phyloP scores from a whole-genome alignment of 2,113 vertebrate genomes.

The Gobio gobio region DNA sequence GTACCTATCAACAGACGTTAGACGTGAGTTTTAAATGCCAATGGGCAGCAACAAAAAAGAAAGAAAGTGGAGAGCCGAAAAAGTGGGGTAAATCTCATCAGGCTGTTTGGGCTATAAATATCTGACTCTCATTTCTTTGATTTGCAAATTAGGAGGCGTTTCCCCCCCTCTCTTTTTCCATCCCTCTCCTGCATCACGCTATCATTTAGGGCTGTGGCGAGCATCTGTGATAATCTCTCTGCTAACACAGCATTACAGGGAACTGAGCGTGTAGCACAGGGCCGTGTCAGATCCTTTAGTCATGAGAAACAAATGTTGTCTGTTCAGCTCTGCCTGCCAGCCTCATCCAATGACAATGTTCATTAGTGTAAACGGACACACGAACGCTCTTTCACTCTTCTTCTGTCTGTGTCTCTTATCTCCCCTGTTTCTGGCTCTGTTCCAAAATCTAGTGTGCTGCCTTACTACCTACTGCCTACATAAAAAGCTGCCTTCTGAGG shows the following conservation, averaged over 20 bases:
- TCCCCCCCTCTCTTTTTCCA: slow-evolving; percentile 38
- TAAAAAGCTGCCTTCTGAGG: not conserved
- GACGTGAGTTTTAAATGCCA: slow-evolving; percentile 16
- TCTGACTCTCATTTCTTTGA: slow-evolving; percentile 72
- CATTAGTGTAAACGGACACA: not conserved
- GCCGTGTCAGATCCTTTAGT: slow-evolving; percentile 33
- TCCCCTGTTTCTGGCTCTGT: not conserved
- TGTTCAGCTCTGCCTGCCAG: not conserved
- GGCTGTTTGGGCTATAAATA: slow-evolving; percentile 71
- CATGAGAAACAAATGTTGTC: not conserved
- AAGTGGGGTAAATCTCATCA: slow-evolving; percentile 58
- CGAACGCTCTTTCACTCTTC: not conserved
- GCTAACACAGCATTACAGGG: slow-evolving; percentile 26
- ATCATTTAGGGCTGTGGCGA: not conserved
- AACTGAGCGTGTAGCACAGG: slow-evolving; percentile 19
- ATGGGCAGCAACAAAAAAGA: slow-evolving; percentile 20
- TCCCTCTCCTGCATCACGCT: not conserved
- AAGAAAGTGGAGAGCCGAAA: slow-evolving; percentile 46
- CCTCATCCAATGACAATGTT: not conserved
- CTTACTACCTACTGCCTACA: slow-evolving; percentile 48
- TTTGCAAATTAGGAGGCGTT: slow-evolving; percentile 71
- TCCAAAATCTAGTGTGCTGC: slow-evolving; percentile 45
- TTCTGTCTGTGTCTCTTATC: slow-evolving; percentile 3
- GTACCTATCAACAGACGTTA: slow-evolving; percentile 44
- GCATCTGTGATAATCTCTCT: slow-evolving; percentile 30